Percentiles rank a stretch among this genome's conserved stretches.
Conservation (phyloP, 2,113 vertebrate species). For the Kryptolebias marmoratus region DNA sequence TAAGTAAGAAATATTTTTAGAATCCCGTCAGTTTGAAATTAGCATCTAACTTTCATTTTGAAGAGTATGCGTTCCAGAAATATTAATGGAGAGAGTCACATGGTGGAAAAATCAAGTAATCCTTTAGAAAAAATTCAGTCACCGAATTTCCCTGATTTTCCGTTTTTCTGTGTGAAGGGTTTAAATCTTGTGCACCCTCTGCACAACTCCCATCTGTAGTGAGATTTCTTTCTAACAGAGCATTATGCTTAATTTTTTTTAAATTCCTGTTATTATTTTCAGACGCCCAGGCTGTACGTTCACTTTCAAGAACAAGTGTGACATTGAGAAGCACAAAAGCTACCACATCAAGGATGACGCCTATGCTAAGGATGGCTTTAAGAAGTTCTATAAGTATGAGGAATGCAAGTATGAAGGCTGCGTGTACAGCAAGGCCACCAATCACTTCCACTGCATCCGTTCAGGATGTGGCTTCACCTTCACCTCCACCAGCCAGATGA, state of each 20-base stretch:
- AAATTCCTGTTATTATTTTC: constrained; percentile 25
- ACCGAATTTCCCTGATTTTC: too few species aligned
- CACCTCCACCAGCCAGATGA: constrained; percentile 99
- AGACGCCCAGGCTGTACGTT: constrained; percentile 96
- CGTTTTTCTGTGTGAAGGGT: too few species aligned
- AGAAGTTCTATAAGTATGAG: constrained; percentile 99
- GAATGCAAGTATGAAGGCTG: constrained; percentile 99
- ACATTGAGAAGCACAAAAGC: constrained; percentile 99
- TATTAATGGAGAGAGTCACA: too few species aligned
- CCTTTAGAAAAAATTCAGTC: background rate
- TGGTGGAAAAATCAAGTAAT: background rate
- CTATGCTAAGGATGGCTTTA: constrained; percentile 99
- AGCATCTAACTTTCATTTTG: background rate
- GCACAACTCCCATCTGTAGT: constrained; percentile 1
- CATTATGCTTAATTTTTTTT: constrained; percentile 7
- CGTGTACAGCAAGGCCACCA: constrained; percentile 99
- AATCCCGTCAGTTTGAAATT: too few species aligned
- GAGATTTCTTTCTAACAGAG: background rate
- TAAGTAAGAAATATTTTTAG: background rate
- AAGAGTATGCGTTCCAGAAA: background rate
- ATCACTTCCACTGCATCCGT: constrained; percentile 99
- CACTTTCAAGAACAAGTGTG: constrained; percentile 99
- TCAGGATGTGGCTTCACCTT: constrained; percentile 98
- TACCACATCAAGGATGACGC: constrained; percentile 99
- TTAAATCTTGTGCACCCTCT: background rate